Evolutionary conservation across 1,140 invertebrate species (phyloP).

Genomic region (Magallana ariakensis): DNA sequence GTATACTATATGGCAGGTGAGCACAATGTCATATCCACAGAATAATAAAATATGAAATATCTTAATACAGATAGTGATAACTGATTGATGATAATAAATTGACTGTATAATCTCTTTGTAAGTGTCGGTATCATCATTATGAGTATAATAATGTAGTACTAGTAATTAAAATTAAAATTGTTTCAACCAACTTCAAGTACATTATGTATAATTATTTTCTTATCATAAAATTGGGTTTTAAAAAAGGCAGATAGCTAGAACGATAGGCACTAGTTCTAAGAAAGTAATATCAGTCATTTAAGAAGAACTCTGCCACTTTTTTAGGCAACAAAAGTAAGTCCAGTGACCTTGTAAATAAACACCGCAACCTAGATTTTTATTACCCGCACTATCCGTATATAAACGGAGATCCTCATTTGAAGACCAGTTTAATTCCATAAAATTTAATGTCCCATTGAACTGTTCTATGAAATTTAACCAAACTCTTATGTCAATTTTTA

Average conservation of each 20-base stretch:
- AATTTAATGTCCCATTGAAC: background rate
- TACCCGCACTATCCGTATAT: slow-evolving; percentile 49
- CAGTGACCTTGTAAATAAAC: slow-evolving; percentile 5
- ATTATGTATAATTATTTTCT: too few species aligned
- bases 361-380: slow-evolving; percentile 41
- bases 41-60: too few species aligned
- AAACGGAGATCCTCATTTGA: background rate
- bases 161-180: too few species aligned
- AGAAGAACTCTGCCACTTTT: background rate
- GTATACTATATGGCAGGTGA: background rate
- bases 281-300: too few species aligned
- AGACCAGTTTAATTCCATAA: background rate
- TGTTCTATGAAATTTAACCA: background rate
- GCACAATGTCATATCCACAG: background rate
- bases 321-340: background rate
- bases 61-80: too few species aligned
- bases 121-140: too few species aligned
- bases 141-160: too few species aligned
- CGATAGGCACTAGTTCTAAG: too few species aligned
- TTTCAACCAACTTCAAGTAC: too few species aligned
- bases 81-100: too few species aligned
- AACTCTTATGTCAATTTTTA: background rate
- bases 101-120: too few species aligned
- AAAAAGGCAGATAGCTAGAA: background rate
- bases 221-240: background rate